These are phyloP conservation scores for Orchesella flavescens DNA, from an alignment of 2,888 invertebrate species.

Conservation along the genomic window DNA sequence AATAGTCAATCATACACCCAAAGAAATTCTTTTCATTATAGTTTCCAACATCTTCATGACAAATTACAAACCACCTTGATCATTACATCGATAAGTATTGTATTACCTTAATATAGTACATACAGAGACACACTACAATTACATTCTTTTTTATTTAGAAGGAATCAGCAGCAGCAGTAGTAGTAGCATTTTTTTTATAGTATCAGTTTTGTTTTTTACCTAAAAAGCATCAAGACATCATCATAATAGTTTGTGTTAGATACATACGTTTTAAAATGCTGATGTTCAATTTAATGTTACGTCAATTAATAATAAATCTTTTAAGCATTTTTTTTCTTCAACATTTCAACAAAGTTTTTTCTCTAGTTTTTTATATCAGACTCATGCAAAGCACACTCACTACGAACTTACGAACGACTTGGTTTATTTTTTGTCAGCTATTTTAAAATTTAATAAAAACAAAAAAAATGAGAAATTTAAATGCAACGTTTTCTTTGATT, in stretches of 20 bases:
- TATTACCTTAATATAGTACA: slow-evolving; percentile 15
- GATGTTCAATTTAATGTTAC: background rate
- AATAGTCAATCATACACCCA: slow-evolving; percentile 42
- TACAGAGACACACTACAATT: slow-evolving; percentile 24
- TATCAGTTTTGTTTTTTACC: background rate
- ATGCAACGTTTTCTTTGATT: slow-evolving; percentile 22
- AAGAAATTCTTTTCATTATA: slow-evolving; percentile 22
- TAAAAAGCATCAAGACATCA: slow-evolving; percentile 36
- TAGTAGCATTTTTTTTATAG: too few relatives aligned
- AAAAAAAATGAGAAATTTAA: slow-evolving; percentile 31
- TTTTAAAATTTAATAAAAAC: background rate
- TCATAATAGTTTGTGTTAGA: slow-evolving; percentile 9
- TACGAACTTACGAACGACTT: slow-evolving; percentile 33
- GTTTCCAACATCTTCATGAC: slow-evolving; percentile 34
- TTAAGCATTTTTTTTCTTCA: slow-evolving; percentile 55
- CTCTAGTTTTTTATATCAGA: slow-evolving; percentile 46
- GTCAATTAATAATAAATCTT: slow-evolving; percentile 42
- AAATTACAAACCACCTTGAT: slow-evolving; percentile 52
- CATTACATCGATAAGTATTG: slow-evolving; percentile 8
- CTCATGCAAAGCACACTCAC: slow-evolving; percentile 63
- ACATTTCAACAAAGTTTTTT: slow-evolving; percentile 47
- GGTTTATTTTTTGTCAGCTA: slow-evolving; percentile 24
- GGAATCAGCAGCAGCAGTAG: too few relatives aligned
- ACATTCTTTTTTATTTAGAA: background rate
- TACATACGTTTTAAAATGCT: background rate